phyloP scores from a whole-genome alignment of 2,797 vertebrate genomes.

The Rhynchonycteris naso region DNA sequence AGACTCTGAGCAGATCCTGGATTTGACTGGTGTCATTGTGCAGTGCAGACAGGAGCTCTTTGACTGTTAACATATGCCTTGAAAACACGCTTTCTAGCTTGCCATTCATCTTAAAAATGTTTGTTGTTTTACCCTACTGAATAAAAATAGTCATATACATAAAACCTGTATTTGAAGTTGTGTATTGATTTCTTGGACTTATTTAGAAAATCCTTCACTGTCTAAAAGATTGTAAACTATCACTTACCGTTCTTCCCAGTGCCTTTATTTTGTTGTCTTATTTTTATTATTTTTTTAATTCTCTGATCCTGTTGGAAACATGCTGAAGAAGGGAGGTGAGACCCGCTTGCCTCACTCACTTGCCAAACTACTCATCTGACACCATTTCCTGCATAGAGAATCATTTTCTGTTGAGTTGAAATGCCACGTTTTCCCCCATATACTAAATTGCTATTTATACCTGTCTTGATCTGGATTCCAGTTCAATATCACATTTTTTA shows the following conservation, averaged over 20 bases:
- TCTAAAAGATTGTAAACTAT: neutral
- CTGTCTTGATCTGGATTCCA: neutral
- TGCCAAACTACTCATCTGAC: neutral
- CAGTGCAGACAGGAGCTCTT: neutral
- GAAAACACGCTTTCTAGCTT: neutral
- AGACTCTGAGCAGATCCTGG: neutral
- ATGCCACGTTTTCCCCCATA: neutral
- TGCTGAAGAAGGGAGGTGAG: neutral
- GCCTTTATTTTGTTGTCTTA: neutral
- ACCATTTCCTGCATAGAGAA: neutral
- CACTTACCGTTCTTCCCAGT: neutral
- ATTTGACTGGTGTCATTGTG: neutral
- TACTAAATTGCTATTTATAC: neutral
- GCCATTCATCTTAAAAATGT: neutral
- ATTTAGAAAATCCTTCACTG: neutral
- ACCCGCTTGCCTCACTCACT: neutral
- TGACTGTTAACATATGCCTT: neutral
- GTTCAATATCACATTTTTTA: neutral
- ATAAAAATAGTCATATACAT: constrained; percentile 11
- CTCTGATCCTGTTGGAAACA: neutral
- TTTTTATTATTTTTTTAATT: neutral
- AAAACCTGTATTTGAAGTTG: constrained; percentile 17
- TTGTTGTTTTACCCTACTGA: neutral
- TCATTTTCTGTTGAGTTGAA: neutral
- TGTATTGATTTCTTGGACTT: constrained; percentile 18